phyloP scores from a whole-genome alignment of 1,140 invertebrate species.

The Lycorma delicatula region DNA sequence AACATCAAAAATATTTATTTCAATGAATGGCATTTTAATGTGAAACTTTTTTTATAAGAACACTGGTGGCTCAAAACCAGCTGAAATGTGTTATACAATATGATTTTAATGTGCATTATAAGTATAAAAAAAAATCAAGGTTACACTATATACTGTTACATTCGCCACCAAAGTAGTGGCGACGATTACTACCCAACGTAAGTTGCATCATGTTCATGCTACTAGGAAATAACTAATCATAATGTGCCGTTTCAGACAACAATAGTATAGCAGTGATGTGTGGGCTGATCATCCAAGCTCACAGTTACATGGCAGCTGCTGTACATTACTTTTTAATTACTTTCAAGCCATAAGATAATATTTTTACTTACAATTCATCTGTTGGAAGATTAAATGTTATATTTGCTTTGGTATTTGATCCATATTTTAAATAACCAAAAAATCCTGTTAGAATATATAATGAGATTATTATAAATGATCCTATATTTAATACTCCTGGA shows the following conservation, averaged over 20 bases:
- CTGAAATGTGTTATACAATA: too few species aligned
- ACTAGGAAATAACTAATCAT: neutral
- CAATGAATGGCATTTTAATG: too few species aligned
- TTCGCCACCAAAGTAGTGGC: too few species aligned
- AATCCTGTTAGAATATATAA: slow-evolving; percentile 78
- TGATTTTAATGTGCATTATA: too few species aligned
- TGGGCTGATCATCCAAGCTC: neutral
- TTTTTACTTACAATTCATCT: slow-evolving; percentile 50
- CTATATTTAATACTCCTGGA: slow-evolving; percentile 75
- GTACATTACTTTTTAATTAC: neutral
- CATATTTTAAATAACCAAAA: slow-evolving; percentile 73
- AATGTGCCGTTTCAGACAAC: neutral
- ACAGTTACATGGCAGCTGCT: neutral
- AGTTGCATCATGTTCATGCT: neutral
- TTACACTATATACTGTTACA: too few species aligned
- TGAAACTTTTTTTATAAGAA: too few species aligned
- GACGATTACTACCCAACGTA: too few species aligned
- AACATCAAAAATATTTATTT: too few species aligned
- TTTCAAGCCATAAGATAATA: neutral
- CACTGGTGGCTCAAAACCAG: too few species aligned
- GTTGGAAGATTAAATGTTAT: slow-evolving; percentile 65
- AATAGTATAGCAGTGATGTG: neutral
- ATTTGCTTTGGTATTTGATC: slow-evolving; percentile 49
- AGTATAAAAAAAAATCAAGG: too few species aligned
- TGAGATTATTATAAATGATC: slow-evolving; percentile 69